phyloP scores from a whole-genome alignment of 2,797 vertebrate genomes.

The Chelmon rostratus region DNA sequence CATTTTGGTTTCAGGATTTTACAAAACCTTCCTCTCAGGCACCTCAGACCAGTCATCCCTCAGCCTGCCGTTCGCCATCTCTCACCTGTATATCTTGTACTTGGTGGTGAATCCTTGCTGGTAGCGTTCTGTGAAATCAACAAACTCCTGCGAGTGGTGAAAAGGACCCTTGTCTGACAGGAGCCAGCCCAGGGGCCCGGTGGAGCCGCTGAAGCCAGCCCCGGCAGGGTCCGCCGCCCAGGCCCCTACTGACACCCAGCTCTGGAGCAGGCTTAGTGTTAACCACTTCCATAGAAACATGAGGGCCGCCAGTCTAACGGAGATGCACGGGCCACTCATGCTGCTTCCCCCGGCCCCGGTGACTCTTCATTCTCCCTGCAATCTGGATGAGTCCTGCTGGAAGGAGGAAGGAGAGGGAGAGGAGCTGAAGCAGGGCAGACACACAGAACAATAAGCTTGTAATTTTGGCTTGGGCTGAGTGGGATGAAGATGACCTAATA shows the following conservation, averaged over 20 bases:
- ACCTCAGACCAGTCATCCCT: not conserved
- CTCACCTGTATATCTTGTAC: constrained; percentile 99
- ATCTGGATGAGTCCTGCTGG: constrained; percentile 61
- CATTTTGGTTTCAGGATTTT: not conserved
- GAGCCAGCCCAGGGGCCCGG: constrained; percentile 95
- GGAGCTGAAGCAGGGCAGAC: constrained; percentile 11
- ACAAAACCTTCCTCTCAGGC: not conserved
- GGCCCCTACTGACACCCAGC: constrained; percentile 87
- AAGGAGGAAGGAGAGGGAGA: constrained; percentile 15
- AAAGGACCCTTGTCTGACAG: constrained; percentile 98
- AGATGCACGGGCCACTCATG: constrained; percentile 97
- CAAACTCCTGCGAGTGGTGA: constrained; percentile 96
- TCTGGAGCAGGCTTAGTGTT: constrained; percentile 94
- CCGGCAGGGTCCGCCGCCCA: constrained; percentile 78
- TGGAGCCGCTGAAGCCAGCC: constrained; percentile 91
- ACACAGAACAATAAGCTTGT: constrained; percentile 10
- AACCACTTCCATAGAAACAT: constrained; percentile 99
- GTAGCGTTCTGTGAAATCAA: constrained; percentile 97
- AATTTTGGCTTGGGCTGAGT: constrained; percentile 20
- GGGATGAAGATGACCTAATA: constrained; percentile 14
- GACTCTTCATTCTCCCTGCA: constrained; percentile 94
- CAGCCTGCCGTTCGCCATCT: not conserved
- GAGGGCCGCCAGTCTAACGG: constrained; percentile 95
- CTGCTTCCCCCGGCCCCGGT: constrained; percentile 94
- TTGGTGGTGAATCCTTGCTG: constrained; percentile 97